These are phyloP conservation scores for Bombus polaris DNA, from an alignment of 1,140 invertebrate species.

Conservation along the genomic window DNA sequence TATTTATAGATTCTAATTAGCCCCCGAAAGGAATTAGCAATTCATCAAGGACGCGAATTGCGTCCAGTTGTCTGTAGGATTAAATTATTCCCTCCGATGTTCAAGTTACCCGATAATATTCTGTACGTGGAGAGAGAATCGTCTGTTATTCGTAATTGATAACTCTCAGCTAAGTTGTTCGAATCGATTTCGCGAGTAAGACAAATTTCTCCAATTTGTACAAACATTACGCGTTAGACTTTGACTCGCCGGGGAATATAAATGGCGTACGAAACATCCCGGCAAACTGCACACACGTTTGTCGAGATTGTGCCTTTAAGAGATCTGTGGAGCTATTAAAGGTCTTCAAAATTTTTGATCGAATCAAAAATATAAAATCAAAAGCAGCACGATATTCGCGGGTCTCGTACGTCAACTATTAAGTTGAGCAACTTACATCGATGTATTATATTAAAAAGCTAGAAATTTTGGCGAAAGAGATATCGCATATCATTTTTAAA, in stretches of 20 bases:
- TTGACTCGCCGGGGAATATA: slow-evolving; percentile 11
- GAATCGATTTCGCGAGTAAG: neutral
- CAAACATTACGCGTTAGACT: neutral
- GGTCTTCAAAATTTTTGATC: slow-evolving; percentile 11
- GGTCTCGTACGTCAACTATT: slow-evolving; percentile 59
- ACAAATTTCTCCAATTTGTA: neutral
- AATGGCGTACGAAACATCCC: slow-evolving; percentile 63
- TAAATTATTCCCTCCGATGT: slow-evolving; percentile 24
- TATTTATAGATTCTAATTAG: neutral
- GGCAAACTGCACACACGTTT: slow-evolving; percentile 44
- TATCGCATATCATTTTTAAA: neutral
- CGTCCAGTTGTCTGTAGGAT: slow-evolving; percentile 24
- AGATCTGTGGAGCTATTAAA: slow-evolving; percentile 38
- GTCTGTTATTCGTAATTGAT: neutral
- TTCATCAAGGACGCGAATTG: neutral
- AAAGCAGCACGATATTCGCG: slow-evolving; percentile 55
- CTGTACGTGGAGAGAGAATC: neutral
- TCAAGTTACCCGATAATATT: neutral
- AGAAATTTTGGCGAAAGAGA: neutral
- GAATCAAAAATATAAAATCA: slow-evolving; percentile 44
- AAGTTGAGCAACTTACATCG: neutral
- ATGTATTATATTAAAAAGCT: neutral
- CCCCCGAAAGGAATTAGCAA: slow-evolving; percentile 27
- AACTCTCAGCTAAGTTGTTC: neutral
- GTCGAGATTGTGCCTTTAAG: slow-evolving; percentile 67